These are phyloP conservation scores for Aelia acuminata DNA, from an alignment of 2,888 invertebrate species.

Conservation along the genomic window DNA sequence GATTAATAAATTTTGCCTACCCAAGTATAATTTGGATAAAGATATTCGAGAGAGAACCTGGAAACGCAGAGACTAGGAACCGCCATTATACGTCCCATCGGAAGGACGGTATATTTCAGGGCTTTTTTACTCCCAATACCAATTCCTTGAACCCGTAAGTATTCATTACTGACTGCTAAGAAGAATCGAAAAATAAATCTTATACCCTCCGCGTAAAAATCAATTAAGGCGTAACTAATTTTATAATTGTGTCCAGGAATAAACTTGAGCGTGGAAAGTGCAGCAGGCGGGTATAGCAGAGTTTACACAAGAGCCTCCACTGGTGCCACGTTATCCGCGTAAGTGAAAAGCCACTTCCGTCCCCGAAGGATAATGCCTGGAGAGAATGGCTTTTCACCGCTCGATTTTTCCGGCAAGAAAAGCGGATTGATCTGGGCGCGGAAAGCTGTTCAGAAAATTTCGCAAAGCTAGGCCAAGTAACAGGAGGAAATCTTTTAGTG, in stretches of 20 bases:
- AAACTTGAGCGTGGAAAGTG: not conserved
- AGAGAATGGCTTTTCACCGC: slow-evolving; percentile 19
- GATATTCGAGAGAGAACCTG: too few relatives aligned
- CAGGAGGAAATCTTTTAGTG: not conserved
- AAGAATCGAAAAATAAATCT: not conserved
- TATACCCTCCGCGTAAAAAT: not conserved
- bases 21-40: too few relatives aligned
- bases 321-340: slow-evolving; percentile 2
- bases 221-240: not conserved
- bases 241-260: not conserved
- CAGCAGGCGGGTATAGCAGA: not conserved
- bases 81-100: too few relatives aligned
- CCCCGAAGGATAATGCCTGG: not conserved
- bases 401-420: slow-evolving; percentile 15
- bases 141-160: not conserved
- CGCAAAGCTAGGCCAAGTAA: not conserved
- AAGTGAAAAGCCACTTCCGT: slow-evolving; percentile 7
- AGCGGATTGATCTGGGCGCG: not conserved
- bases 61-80: too few relatives aligned
- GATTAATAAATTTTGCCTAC: too few relatives aligned
- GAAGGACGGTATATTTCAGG: not conserved
- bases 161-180: not conserved
- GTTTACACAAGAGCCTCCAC: not conserved
- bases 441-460: not conserved
- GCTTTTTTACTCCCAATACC: too few relatives aligned